Evolutionary conservation across 2,888 invertebrate species (phyloP).

Genomic region (Himalopsyche anomala): DNA sequence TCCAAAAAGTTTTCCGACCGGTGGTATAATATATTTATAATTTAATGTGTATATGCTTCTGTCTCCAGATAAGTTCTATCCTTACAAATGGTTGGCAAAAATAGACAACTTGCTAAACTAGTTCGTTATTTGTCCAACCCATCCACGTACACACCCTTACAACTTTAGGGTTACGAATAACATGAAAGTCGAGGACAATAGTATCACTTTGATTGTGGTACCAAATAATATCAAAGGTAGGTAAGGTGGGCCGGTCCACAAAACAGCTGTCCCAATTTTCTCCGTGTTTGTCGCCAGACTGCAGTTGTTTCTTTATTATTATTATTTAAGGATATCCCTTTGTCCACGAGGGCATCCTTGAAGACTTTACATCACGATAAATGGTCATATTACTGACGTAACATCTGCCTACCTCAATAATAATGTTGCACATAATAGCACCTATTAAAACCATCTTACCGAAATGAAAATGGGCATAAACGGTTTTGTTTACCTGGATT

Average conservation of each 20-base stretch:
- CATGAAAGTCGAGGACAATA: no score
- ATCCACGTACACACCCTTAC: no score
- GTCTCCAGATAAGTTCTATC: no score
- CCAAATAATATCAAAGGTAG: no score
- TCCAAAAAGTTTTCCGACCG: no score
- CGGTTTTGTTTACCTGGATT: background rate
- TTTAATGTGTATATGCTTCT: no score
- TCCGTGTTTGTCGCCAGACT: background rate
- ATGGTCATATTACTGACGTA: background rate
- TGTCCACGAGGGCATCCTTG: background rate
- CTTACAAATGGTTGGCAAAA: no score
- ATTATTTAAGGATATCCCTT: conserved; percentile 3
- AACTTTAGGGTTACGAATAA: no score
- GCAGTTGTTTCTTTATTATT: conserved; percentile 3
- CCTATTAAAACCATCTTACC: background rate
- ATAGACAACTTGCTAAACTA: no score
- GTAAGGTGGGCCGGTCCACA: background rate
- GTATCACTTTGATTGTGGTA: no score
- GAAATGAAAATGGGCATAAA: background rate
- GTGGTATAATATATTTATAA: no score
- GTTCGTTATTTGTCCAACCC: no score
- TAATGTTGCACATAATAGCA: background rate
- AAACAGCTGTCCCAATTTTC: conserved; percentile 19
- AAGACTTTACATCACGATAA: background rate
- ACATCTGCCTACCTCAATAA: conserved; percentile 12